These are phyloP conservation scores for Scaptodrosophila latifasciaeformis DNA, from an alignment of 2,888 invertebrate genomes.

Conservation along the genomic window DNA sequence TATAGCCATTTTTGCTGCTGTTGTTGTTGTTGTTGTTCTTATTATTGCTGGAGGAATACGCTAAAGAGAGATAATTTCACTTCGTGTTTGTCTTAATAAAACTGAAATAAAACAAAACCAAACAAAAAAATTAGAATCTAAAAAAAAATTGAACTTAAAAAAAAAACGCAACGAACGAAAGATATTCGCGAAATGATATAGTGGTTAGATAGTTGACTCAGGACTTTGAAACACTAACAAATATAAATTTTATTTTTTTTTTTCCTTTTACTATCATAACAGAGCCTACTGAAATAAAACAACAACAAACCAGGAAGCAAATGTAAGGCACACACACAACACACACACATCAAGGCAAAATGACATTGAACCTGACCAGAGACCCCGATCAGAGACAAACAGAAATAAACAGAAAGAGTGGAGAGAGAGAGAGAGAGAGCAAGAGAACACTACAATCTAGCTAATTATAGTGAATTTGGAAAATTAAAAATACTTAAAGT, in stretches of 20 bases:
- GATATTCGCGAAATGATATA: too few relatives aligned
- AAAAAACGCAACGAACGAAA: too few relatives aligned
- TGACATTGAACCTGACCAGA: conserved; percentile 13
- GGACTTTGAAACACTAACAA: too few relatives aligned
- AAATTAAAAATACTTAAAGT: background rate
- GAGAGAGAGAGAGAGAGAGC: background rate
- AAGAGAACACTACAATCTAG: background rate
- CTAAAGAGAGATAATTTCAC: too few relatives aligned
- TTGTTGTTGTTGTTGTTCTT: conserved; percentile 15
- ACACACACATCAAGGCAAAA: conserved; percentile 3
- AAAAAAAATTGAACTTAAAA: background rate
- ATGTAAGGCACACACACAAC: background rate
- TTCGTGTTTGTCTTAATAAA: background rate
- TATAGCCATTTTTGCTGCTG: conserved; percentile 61
- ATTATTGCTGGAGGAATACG: too few relatives aligned
- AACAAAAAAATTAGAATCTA: conserved; percentile 7
- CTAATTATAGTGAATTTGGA: conserved; percentile 21
- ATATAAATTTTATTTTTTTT: too few relatives aligned
- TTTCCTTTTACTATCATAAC: too few relatives aligned
- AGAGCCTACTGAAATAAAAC: background rate
- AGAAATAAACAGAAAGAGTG: too few relatives aligned
- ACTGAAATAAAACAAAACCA: conserved; percentile 8
- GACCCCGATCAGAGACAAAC: too few relatives aligned
- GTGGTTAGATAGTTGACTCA: too few relatives aligned
- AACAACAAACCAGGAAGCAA: background rate